Percentiles rank a stretch among this genome's conserved stretches.
Conservation (phyloP, 2,113 vertebrate species). For the Lichenostomus cassidix region DNA sequence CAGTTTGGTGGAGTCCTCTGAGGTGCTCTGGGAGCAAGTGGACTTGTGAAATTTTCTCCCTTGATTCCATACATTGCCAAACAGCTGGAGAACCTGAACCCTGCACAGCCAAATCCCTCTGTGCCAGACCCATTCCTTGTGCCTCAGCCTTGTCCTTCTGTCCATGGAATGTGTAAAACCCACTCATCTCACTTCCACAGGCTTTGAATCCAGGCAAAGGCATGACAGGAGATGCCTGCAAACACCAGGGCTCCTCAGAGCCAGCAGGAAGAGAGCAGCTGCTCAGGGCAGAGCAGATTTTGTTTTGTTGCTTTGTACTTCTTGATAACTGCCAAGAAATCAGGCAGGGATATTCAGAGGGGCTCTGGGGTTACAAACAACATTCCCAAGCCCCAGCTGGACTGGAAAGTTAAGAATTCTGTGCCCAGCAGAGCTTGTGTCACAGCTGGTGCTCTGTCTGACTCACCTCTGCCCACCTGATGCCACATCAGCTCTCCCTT, state of each 20-base stretch:
- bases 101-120: neutral
- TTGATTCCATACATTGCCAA: neutral
- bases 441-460: neutral
- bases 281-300: neutral
- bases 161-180: accelerated
- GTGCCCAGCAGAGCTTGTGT: neutral
- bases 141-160: neutral
- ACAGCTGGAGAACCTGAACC: neutral
- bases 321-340: neutral
- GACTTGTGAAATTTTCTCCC: neutral
- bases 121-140: neutral
- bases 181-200: neutral
- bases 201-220: neutral
- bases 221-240: neutral
- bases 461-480: neutral
- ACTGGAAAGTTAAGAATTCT: neutral
- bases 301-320: neutral
- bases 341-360: neutral
- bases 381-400: neutral
- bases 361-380: neutral
- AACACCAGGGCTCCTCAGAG: neutral
- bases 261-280: neutral
- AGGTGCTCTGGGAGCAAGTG: neutral
- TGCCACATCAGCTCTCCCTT: neutral
- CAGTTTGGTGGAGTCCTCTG: neutral